These are phyloP conservation scores for Enteromius paludinosus DNA, from an alignment of 2,797 vertebrate genomes.

Conservation along the genomic window DNA sequence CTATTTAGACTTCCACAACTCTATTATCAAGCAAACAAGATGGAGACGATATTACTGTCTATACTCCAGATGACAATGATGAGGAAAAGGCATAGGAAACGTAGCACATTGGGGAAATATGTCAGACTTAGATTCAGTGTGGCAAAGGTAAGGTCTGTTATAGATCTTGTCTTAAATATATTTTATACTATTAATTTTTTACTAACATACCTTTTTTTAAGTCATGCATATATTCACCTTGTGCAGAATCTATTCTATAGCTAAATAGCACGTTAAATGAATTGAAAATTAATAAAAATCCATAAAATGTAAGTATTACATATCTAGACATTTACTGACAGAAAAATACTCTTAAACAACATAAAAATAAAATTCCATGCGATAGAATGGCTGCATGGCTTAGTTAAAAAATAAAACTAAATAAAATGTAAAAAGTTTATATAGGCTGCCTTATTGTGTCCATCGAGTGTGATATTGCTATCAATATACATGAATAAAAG, in stretches of 20 bases:
- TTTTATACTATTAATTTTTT: neutral
- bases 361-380: neutral
- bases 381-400: neutral
- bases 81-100: slow-evolving; percentile 81
- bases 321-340: neutral
- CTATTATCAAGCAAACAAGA: slow-evolving; percentile 61
- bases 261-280: neutral
- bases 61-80: slow-evolving; percentile 73
- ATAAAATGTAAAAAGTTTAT: no score
- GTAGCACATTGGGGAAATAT: slow-evolving; percentile 42
- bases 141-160: slow-evolving; percentile 22
- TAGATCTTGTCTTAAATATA: neutral
- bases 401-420: neutral
- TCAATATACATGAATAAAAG: neutral
- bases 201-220: neutral
- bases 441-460: no score
- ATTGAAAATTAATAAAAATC: neutral
- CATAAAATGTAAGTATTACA: neutral
- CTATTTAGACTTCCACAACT: slow-evolving; percentile 81
- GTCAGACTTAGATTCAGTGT: slow-evolving; percentile 65
- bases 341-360: neutral
- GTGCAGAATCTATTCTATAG: neutral
- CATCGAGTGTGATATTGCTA: no score
- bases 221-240: neutral
- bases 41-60: neutral